A percentile compares a stretch with the other conserved stretches of the same genome.
phyloP scores from a whole-genome alignment of 2,888 invertebrate species.

The Drosophila rubida region DNA sequence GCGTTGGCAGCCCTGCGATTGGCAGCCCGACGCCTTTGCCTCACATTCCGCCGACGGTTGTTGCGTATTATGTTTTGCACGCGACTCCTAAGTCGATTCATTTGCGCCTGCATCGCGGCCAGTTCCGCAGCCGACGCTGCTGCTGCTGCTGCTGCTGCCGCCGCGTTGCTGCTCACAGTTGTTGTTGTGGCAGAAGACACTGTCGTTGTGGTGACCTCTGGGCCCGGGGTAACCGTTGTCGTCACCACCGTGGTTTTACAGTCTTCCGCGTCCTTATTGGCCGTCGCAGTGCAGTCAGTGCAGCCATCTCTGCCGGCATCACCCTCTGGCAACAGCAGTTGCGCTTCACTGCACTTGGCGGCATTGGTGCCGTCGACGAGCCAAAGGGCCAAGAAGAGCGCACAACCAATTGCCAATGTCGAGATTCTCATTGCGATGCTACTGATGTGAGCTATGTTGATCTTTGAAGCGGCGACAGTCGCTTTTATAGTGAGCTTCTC shows the following conservation, averaged over 20 bases:
- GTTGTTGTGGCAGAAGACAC: neutral
- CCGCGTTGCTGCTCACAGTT: neutral
- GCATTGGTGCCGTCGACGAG: constrained; percentile 5
- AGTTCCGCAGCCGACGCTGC: neutral
- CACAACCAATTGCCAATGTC: constrained; percentile 1
- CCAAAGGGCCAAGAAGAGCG: neutral
- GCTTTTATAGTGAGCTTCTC: constrained; percentile 10
- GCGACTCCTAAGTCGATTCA: neutral
- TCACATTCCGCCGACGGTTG: neutral
- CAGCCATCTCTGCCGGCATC: neutral
- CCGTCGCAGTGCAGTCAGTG: neutral
- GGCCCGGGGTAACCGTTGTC: neutral
- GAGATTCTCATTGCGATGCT: constrained; percentile 6
- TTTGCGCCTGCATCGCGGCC: neutral
- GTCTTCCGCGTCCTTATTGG: neutral
- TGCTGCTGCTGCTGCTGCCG: neutral
- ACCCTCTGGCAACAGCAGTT: neutral
- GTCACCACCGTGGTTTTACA: neutral
- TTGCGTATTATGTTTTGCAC: neutral
- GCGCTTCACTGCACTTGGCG: neutral
- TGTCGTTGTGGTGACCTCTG: neutral
- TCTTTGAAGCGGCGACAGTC: neutral
- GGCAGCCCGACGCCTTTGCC: neutral
- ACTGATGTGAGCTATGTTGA: neutral
- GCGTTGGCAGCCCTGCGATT: neutral